phyloP scores from a whole-genome alignment of 1,140 invertebrate species.

The Manduca sexta region DNA sequence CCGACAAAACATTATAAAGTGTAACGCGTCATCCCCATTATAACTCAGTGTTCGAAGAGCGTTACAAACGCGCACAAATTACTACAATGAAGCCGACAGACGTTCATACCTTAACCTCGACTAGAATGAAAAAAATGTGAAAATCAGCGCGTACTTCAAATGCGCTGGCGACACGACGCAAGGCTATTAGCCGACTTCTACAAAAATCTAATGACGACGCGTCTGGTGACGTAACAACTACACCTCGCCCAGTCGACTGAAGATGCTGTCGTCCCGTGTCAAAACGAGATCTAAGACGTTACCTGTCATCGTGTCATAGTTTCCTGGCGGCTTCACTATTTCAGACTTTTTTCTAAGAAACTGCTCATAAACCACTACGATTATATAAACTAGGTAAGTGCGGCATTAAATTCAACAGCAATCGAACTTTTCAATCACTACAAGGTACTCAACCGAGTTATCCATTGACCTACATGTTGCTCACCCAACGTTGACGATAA shows the following conservation, averaged over 20 bases:
- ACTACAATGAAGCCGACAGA: too few species aligned
- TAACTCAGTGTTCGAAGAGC: too few species aligned
- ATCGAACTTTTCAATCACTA: slow-evolving; percentile 26
- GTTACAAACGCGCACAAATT: too few species aligned
- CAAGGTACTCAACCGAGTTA: slow-evolving; percentile 44
- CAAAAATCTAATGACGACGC: slow-evolving; percentile 24
- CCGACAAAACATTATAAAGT: too few species aligned
- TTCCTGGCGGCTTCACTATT: slow-evolving; percentile 1
- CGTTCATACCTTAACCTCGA: slow-evolving; percentile 46
- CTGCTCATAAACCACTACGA: background rate
- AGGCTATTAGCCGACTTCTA: slow-evolving; percentile 17
- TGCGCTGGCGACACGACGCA: slow-evolving; percentile 5
- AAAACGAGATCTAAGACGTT: slow-evolving; percentile 11
- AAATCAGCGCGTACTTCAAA: slow-evolving; percentile 22
- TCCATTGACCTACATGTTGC: slow-evolving; percentile 48
- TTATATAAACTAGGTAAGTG: background rate
- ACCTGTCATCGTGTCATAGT: slow-evolving; percentile 9
- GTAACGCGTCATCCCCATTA: too few species aligned
- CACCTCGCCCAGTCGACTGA: slow-evolving; percentile 10
- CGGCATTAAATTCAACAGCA: slow-evolving; percentile 4
- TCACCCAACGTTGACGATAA: slow-evolving; percentile 47
- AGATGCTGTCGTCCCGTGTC: slow-evolving; percentile 14
- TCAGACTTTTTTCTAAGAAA: slow-evolving; percentile 3
- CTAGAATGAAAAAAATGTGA: slow-evolving; percentile 29
- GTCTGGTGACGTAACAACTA: slow-evolving; percentile 28